These are phyloP conservation scores for Umimayanthus kanabou DNA, from an alignment of 92 coral and sea anemone genomes.

Conservation along the genomic window DNA sequence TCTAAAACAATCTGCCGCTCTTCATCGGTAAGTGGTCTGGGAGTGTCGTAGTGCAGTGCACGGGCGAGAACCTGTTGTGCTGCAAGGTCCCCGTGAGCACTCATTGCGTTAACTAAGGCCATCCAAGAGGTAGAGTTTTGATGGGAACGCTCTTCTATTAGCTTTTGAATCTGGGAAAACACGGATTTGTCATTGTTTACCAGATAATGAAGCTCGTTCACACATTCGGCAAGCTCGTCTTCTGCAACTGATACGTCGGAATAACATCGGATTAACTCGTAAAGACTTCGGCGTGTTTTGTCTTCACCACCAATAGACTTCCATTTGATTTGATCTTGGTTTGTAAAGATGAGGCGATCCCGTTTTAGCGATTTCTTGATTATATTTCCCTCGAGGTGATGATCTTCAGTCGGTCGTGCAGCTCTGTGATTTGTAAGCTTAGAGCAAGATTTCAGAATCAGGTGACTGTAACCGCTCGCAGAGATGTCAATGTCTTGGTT, in stretches of 20 bases:
- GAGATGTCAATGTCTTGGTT: constrained; percentile 84
- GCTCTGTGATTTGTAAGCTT: constrained; percentile 37
- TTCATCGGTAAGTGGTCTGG: constrained; percentile 73
- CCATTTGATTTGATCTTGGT: constrained; percentile 71
- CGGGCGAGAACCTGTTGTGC: constrained; percentile 80
- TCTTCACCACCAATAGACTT: constrained; percentile 64
- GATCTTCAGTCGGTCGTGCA: constrained; percentile 41
- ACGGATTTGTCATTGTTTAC: constrained; percentile 58
- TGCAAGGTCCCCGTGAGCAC: constrained; percentile 67
- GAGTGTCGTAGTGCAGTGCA: constrained; percentile 67
- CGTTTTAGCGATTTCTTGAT: constrained; percentile 52
- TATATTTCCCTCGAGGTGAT: constrained; percentile 10
- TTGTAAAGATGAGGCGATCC: constrained; percentile 68
- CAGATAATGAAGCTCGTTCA: constrained; percentile 81
- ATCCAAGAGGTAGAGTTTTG: constrained; percentile 90
- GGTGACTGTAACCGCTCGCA: constrained; percentile 81
- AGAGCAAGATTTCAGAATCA: constrained; percentile 61
- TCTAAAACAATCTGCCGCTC: constrained; percentile 77
- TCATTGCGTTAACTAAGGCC: constrained; percentile 73
- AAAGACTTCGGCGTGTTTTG: constrained; percentile 71
- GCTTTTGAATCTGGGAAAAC: constrained; percentile 51
- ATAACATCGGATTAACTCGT: constrained; percentile 87
- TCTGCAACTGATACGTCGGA: constrained; percentile 72
- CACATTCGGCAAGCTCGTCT: constrained; percentile 80
- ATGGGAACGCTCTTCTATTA: constrained; percentile 69